Evolutionary conservation across 1,140 invertebrate species (phyloP).

Genomic region (Arion vulgaris): DNA sequence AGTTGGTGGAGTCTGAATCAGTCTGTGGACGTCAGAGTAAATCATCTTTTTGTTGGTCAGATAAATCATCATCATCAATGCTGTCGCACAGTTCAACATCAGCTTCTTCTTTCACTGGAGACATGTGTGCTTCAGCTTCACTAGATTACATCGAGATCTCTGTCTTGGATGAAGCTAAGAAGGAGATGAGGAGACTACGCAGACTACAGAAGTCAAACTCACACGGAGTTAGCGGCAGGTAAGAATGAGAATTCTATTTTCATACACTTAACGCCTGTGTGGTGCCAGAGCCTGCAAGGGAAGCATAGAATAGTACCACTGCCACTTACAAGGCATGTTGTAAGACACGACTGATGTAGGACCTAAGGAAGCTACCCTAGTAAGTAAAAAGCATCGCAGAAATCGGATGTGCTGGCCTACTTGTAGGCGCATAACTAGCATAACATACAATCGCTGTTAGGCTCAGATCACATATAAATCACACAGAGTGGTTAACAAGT

Average conservation of each 20-base stretch:
- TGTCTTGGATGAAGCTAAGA: conserved; percentile 80
- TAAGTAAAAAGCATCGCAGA: too few relatives aligned
- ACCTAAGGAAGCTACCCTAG: too few relatives aligned
- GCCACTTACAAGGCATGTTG: too few relatives aligned
- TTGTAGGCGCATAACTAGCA: too few relatives aligned
- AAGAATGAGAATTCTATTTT: neutral
- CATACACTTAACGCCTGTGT: too few relatives aligned
- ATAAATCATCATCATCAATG: conserved; percentile 52
- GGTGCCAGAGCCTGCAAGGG: too few relatives aligned
- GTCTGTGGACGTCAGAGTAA: conserved; percentile 73
- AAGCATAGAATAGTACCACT: too few relatives aligned
- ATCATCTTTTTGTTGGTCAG: neutral
- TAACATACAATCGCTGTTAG: too few relatives aligned
- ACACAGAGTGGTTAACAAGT: too few relatives aligned
- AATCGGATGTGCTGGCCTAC: too few relatives aligned
- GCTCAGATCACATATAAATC: too few relatives aligned
- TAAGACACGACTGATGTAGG: too few relatives aligned
- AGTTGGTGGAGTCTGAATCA: conserved; percentile 88
- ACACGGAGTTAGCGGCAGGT: neutral
- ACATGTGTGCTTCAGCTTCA: conserved; percentile 47
- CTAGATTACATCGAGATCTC: conserved; percentile 47
- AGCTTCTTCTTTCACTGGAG: conserved; percentile 47
- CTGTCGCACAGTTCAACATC: conserved; percentile 56
- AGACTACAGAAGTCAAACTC: conserved; percentile 60
- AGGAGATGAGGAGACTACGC: conserved; percentile 78